phyloP scores from a whole-genome alignment of 1,140 invertebrate genomes.

The Chrysoperla carnea region DNA sequence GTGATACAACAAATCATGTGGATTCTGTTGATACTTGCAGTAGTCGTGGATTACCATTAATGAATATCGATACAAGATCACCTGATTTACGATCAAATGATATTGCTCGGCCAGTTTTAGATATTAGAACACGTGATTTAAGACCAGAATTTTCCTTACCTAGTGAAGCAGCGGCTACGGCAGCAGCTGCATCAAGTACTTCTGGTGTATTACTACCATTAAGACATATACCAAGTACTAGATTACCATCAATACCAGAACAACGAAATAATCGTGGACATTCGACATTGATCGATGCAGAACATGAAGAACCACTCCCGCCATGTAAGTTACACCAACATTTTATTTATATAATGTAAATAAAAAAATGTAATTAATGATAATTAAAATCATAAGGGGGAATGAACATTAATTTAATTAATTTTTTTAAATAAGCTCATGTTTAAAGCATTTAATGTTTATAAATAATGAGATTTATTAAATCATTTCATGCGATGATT shows the following conservation, averaged over 20 bases:
- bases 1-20: neutral
- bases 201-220: slow-evolving; percentile 35
- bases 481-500: too few relatives aligned
- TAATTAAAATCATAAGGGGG: too few relatives aligned
- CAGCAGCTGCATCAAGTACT: slow-evolving; percentile 18
- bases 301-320: slow-evolving; percentile 65
- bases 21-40: neutral
- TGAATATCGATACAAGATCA: slow-evolving; percentile 12
- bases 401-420: too few relatives aligned
- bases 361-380: too few relatives aligned
- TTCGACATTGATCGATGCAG: slow-evolving; percentile 36
- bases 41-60: slow-evolving; percentile 7
- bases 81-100: slow-evolving; percentile 12
- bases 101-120: slow-evolving; percentile 6
- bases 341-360: neutral
- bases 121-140: slow-evolving; percentile 9
- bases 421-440: too few relatives aligned
- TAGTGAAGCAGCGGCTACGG: slow-evolving; percentile 9
- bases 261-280: slow-evolving; percentile 34
- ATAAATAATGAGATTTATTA: too few relatives aligned
- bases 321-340: slow-evolving; percentile 37
- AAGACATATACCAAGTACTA: slow-evolving; percentile 51
- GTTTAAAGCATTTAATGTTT: too few relatives aligned
- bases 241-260: slow-evolving; percentile 67
- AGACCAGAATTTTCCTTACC: slow-evolving; percentile 3